These are phyloP conservation scores for Diphyllodes magnificus DNA, from an alignment of 2,113 vertebrate species.

Conservation along the genomic window DNA sequence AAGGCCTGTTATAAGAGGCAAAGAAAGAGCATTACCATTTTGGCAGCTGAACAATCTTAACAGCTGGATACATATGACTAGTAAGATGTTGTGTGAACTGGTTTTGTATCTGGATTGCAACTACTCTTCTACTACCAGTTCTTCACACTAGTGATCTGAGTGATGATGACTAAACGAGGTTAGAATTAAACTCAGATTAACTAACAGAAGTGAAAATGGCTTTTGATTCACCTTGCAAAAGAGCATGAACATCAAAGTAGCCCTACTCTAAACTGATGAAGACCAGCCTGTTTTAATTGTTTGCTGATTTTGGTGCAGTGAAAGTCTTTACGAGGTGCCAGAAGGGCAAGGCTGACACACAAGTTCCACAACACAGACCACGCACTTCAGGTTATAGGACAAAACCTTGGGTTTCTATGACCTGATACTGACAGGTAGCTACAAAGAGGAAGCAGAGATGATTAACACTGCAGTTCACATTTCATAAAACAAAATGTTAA, in stretches of 20 bases:
- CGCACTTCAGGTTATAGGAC: not conserved
- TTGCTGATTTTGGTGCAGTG: not conserved
- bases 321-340: not conserved
- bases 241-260: not conserved
- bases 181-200: not conserved
- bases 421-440: not conserved
- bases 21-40: not conserved
- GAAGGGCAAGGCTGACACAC: not conserved
- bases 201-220: not conserved
- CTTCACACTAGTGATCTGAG: not conserved
- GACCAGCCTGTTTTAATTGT: not conserved
- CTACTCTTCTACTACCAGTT: not conserved
- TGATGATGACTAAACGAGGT: not conserved
- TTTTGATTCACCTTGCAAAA: not conserved
- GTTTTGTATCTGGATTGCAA: not conserved
- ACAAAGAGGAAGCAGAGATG: not conserved
- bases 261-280: not conserved
- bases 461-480: not conserved
- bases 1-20: not conserved
- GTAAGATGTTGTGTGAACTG: not conserved
- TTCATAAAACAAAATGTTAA: not conserved
- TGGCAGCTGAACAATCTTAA: not conserved
- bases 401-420: not conserved
- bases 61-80: not conserved
- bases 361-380: not conserved